A percentile compares a stretch with the other conserved stretches of the same genome.
phyloP scores from a whole-genome alignment of 2,797 vertebrate species.

The Anolis apletophallus region DNA sequence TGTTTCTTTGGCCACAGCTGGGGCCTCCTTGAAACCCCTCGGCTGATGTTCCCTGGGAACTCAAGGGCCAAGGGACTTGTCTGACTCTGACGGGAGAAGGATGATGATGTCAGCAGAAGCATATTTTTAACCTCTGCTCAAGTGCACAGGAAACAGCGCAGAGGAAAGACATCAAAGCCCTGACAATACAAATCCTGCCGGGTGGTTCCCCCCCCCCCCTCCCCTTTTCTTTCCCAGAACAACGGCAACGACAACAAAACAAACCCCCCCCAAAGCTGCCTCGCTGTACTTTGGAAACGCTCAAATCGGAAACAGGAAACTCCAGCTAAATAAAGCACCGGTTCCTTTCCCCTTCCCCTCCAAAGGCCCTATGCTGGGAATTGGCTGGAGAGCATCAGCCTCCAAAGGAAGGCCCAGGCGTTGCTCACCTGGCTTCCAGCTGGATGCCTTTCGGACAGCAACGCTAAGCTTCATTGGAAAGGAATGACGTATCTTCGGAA shows the following conservation, averaged over 20 bases:
- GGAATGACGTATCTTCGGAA: background rate
- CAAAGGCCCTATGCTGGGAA: background rate
- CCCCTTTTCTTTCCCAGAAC: constrained; percentile 73
- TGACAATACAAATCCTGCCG: constrained; percentile 65
- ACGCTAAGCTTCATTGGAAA: background rate
- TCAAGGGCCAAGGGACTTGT: constrained; percentile 59
- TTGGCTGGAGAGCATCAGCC: background rate
- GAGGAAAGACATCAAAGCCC: constrained; percentile 65
- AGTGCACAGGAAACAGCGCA: constrained; percentile 62
- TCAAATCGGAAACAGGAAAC: constrained; percentile 54
- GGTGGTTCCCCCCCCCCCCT: too few species aligned
- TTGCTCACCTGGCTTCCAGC: constrained; percentile 6
- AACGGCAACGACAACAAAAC: constrained; percentile 19
- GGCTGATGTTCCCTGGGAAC: constrained; percentile 55
- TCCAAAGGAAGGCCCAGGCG: background rate
- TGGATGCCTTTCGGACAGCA: background rate
- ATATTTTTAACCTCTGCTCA: constrained; percentile 63
- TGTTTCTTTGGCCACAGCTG: background rate
- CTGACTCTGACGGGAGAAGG: constrained; percentile 9
- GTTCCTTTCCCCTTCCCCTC: constrained; percentile 1
- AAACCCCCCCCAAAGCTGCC: constrained; percentile 13
- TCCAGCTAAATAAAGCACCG: background rate
- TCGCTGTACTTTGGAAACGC: constrained; percentile 2
- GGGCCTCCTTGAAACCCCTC: constrained; percentile 30
- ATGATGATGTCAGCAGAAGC: constrained; percentile 73